phyloP scores from a whole-genome alignment of 35 echinoderm and acorn worm species.

The Anneissia japonica region DNA sequence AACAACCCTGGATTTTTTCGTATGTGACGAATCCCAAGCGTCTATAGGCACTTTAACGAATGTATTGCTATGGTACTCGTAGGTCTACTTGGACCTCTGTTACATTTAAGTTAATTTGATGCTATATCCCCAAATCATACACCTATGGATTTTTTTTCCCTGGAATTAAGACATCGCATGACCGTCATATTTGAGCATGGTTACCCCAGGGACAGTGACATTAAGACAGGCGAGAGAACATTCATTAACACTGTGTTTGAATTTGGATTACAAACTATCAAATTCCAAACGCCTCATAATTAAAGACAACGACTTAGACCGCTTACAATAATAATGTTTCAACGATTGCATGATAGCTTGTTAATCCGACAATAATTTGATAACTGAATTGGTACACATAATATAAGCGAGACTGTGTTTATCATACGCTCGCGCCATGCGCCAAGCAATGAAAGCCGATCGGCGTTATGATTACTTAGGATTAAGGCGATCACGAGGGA shows the following conservation, averaged over 20 bases:
- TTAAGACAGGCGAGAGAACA: not conserved
- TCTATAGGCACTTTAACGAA: no score
- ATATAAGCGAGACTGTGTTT: not conserved
- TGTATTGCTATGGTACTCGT: no score
- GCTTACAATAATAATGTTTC: not conserved
- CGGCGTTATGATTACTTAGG: not conserved
- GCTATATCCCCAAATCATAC: no score
- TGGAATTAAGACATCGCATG: no score
- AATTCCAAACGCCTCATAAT: not conserved
- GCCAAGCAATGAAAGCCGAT: not conserved
- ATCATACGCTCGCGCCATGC: not conserved
- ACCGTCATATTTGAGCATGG: no score
- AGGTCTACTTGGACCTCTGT: no score
- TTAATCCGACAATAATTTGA: not conserved
- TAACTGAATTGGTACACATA: not conserved
- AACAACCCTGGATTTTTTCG: no score
- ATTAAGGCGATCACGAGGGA: not conserved
- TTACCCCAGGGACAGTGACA: not conserved
- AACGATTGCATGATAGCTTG: not conserved
- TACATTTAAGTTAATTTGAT: no score
- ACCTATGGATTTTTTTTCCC: no score
- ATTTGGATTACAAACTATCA: not conserved
- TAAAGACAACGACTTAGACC: not conserved
- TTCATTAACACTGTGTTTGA: not conserved
- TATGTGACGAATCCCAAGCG: no score